Evolutionary conservation across 2,888 invertebrate species (phyloP).

Genomic region (Nudaria mundana): DNA sequence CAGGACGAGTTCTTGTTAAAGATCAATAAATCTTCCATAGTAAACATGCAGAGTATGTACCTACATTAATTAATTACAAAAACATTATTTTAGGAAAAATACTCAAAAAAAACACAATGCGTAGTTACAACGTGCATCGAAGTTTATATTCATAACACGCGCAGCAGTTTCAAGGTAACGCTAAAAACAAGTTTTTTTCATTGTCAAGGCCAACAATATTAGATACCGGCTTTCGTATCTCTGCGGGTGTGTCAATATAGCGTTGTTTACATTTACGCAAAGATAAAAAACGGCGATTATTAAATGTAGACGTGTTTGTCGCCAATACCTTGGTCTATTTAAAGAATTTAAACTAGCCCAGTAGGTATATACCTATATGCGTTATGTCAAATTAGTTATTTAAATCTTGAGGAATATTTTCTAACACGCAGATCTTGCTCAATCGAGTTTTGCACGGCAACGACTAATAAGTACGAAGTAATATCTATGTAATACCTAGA

Average conservation of each 20-base stretch:
- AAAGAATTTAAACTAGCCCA: slow-evolving; percentile 10
- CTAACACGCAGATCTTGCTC: too few species aligned
- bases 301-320: slow-evolving; percentile 28
- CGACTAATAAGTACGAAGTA: too few species aligned
- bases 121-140: slow-evolving; percentile 29
- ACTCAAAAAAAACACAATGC: slow-evolving; percentile 19
- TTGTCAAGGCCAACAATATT: slow-evolving; percentile 77
- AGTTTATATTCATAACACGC: slow-evolving; percentile 38
- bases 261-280: slow-evolving; percentile 65
- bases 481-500: too few species aligned
- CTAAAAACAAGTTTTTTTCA: slow-evolving; percentile 70
- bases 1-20: too few species aligned
- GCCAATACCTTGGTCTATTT: slow-evolving; percentile 18
- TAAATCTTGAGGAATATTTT: too few species aligned
- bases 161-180: slow-evolving; percentile 56
- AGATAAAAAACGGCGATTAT: slow-evolving; percentile 51
- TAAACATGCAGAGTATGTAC: too few species aligned
- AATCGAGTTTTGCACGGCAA: too few species aligned
- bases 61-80: too few species aligned
- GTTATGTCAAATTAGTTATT: slow-evolving; percentile 8
- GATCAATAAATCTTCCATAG: too few species aligned
- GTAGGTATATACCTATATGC: neutral
- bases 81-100: too few species aligned
- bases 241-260: slow-evolving; percentile 63
- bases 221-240: slow-evolving; percentile 71